Percentiles rank a stretch among this genome's conserved stretches.
Conservation (phyloP, 2,113 vertebrate species). For the Paratilapia polleni region DNA sequence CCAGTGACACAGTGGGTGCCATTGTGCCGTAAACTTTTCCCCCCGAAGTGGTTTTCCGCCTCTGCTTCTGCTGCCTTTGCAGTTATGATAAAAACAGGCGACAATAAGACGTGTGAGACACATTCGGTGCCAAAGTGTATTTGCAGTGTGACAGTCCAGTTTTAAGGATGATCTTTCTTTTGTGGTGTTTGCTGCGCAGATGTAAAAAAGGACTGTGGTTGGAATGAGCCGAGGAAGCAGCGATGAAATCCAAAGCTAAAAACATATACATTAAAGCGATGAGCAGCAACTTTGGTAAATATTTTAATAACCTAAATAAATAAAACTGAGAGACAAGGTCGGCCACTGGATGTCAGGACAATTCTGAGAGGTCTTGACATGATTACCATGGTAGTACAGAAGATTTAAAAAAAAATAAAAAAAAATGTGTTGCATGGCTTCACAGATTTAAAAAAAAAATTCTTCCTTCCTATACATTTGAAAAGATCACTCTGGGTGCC, state of each 20-base stretch:
- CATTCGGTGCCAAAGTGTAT: background rate
- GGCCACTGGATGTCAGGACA: background rate
- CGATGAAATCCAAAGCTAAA: background rate
- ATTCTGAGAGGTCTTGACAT: background rate
- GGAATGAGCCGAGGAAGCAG: background rate
- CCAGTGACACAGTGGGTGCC: conserved; percentile 61
- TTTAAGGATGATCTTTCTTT: conserved; percentile 12
- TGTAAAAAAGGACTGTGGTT: background rate
- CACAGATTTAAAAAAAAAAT: background rate
- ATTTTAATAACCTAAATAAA: background rate
- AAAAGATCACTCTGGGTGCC: background rate
- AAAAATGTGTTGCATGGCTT: background rate
- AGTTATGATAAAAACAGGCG: conserved; percentile 33
- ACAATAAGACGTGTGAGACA: conserved; percentile 19
- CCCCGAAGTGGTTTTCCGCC: conserved; percentile 46
- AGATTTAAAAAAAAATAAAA: background rate
- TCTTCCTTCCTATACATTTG: background rate
- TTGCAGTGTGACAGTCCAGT: background rate
- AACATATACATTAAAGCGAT: background rate
- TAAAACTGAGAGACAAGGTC: background rate
- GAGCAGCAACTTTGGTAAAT: background rate
- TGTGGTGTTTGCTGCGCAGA: conserved; percentile 14
- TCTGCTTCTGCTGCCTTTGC: conserved; percentile 45
- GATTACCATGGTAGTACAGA: no score
- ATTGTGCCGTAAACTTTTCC: conserved; percentile 63